Conservation (phyloP, 2,113 vertebrate species). For the Galeopterus variegatus region DNA sequence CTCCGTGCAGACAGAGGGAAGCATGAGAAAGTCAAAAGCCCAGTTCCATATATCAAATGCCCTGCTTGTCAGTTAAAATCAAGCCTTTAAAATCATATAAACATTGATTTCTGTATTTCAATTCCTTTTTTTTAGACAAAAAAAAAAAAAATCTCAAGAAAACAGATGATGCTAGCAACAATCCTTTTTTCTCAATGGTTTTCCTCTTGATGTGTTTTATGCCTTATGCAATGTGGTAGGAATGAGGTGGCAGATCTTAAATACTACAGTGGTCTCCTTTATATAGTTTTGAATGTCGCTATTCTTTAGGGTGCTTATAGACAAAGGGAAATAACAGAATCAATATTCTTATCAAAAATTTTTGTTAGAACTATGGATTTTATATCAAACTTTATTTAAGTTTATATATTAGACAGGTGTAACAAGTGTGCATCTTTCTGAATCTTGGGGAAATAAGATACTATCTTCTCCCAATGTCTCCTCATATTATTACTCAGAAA, state of each 20-base stretch:
- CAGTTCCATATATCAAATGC: background rate
- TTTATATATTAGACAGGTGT: background rate
- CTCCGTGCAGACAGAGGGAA: background rate
- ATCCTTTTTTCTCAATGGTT: background rate
- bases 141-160: background rate
- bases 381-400: background rate
- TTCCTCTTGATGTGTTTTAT: background rate
- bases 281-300: background rate
- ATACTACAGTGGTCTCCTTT: background rate
- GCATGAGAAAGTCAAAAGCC: background rate
- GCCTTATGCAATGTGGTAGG: background rate
- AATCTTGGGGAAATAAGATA: background rate
- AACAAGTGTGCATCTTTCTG: background rate
- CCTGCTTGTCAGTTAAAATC: background rate
- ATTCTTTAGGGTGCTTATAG: background rate
- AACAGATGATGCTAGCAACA: background rate
- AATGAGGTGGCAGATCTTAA: background rate
- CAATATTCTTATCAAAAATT: background rate
- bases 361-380: background rate
- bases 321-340: background rate
- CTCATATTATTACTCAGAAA: background rate
- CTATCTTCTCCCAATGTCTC: background rate
- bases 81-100: background rate
- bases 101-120: conserved; percentile 14
- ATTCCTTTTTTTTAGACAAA: conserved; percentile 34